These are phyloP conservation scores for Tapirus terrestris DNA, from an alignment of 2,113 vertebrate genomes.

Conservation along the genomic window DNA sequence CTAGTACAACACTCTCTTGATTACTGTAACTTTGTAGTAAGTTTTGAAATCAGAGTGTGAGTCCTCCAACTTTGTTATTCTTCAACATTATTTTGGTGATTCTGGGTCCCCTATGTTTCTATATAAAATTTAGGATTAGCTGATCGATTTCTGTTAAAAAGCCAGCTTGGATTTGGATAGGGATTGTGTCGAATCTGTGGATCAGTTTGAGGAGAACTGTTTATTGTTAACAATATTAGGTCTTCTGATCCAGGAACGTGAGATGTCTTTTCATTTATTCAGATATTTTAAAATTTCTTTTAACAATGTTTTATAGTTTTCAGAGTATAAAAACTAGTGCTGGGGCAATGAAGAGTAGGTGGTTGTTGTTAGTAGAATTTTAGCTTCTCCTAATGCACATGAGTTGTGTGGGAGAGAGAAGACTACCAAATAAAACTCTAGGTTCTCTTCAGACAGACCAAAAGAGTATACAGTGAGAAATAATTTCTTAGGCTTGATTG, in stretches of 20 bases:
- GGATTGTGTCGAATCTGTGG: background rate
- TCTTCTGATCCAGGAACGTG: background rate
- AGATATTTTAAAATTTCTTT: background rate
- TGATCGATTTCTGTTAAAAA: background rate
- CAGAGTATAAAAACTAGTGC: background rate
- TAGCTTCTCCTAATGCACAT: background rate
- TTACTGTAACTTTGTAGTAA: background rate
- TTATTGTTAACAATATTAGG: conserved; percentile 14
- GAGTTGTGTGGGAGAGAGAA: background rate
- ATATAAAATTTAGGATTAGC: background rate
- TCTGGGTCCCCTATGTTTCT: background rate
- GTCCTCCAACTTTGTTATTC: background rate
- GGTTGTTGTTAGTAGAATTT: background rate
- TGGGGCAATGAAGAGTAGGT: background rate
- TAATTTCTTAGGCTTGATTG: background rate
- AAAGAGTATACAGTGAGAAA: background rate
- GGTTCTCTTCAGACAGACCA: conserved; percentile 15
- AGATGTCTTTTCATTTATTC: background rate
- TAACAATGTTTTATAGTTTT: background rate
- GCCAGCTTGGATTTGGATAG: background rate
- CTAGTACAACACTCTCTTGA: background rate
- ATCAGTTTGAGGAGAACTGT: background rate
- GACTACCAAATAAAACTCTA: background rate
- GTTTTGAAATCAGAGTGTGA: conserved; percentile 22
- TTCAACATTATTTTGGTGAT: background rate